Conservation (phyloP, 2,113 vertebrate species). For the Gymnarchus niloticus region DNA sequence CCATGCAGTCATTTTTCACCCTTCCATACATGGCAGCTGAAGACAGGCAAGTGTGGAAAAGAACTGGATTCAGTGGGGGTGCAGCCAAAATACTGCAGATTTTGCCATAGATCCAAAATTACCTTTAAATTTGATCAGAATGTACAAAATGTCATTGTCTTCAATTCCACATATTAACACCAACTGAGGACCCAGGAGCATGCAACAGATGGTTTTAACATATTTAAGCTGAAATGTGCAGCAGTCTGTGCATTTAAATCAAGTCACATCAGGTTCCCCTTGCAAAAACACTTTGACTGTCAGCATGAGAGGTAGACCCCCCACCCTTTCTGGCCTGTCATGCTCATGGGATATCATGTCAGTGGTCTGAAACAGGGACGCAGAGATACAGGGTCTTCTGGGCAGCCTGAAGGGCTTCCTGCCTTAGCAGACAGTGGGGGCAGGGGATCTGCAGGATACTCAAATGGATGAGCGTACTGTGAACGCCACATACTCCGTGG, state of each 20-base stretch:
- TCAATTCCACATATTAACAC: not conserved
- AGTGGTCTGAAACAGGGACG: too few species aligned
- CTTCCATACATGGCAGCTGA: not conserved
- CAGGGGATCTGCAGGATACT: too few species aligned
- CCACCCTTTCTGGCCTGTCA: too few species aligned
- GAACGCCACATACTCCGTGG: not conserved
- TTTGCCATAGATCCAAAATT: not conserved
- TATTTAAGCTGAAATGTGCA: slow-evolving; percentile 10
- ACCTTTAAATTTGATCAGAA: slow-evolving; percentile 5
- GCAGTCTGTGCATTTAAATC: not conserved
- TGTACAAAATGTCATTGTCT: not conserved
- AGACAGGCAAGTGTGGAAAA: not conserved
- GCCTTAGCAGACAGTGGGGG: too few species aligned
- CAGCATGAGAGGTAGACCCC: not conserved
- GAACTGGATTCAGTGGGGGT: not conserved
- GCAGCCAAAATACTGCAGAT: not conserved
- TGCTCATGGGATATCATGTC: not conserved
- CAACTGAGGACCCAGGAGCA: not conserved
- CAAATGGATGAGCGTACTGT: not conserved
- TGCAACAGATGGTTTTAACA: slow-evolving; percentile 12
- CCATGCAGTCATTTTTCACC: not conserved
- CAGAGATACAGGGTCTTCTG: too few species aligned
- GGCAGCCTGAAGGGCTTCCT: not conserved
- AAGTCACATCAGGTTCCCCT: not conserved
- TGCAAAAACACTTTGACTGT: not conserved